A percentile compares a stretch with the other conserved stretches of the same genome.
Evolutionary conservation across 2,888 invertebrate species (phyloP).

Genomic region (Aradus depressus): DNA sequence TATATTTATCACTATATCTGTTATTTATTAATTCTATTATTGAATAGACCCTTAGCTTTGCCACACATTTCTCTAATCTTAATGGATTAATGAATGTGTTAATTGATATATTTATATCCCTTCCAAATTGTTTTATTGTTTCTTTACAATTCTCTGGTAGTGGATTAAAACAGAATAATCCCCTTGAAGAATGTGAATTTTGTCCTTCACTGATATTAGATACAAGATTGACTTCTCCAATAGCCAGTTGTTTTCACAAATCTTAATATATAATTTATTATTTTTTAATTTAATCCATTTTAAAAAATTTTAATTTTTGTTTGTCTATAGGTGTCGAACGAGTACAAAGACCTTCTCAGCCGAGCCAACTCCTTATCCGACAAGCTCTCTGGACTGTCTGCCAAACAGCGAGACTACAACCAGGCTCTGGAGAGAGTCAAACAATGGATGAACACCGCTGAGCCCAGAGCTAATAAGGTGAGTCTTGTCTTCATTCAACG

Average conservation of each 20-base stretch:
- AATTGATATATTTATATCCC: not conserved
- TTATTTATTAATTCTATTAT: not conserved
- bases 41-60: not conserved
- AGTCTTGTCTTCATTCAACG: not conserved
- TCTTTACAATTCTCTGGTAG: not conserved
- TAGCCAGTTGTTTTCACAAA: no score
- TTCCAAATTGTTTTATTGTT: not conserved
- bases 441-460: conserved; percentile 63
- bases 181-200: no score
- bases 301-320: not conserved
- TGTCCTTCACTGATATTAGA: no score
- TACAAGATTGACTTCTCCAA: no score
- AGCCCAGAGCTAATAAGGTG: conserved; percentile 46
- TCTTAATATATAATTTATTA: no score
- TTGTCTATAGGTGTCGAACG: conserved; percentile 15
- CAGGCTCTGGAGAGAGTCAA: conserved; percentile 73
- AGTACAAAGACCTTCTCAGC: conserved; percentile 19
- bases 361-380: conserved; percentile 70
- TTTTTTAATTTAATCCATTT: not conserved
- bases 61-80: no score
- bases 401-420: conserved; percentile 61
- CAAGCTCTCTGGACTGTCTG: conserved; percentile 65
- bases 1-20: not conserved
- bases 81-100: no score
- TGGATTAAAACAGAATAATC: no score